phyloP scores from a whole-genome alignment of 2,888 invertebrate species.

The Choreutis nemorana region DNA sequence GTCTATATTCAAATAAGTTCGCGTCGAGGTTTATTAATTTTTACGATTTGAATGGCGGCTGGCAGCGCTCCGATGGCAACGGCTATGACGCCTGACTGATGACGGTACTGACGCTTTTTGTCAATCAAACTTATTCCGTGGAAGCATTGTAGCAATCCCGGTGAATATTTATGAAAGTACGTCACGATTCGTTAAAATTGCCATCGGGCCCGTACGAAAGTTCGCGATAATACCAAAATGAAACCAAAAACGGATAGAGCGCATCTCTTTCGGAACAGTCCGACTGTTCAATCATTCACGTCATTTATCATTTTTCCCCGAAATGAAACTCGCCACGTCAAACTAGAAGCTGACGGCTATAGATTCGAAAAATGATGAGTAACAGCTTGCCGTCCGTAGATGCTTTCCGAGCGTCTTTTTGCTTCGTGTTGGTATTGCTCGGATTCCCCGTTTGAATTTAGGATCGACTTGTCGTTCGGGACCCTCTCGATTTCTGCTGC shows the following conservation, averaged over 20 bases:
- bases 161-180: constrained; percentile 56
- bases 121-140: constrained; percentile 47
- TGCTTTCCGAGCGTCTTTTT: constrained; percentile 57
- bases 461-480: constrained; percentile 9
- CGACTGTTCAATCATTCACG: constrained; percentile 56
- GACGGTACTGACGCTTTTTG: constrained; percentile 44
- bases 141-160: constrained; percentile 42
- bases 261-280: constrained; percentile 37
- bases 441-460: constrained; percentile 29
- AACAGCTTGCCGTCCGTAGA: constrained; percentile 32
- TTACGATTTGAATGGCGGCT: constrained; percentile 17
- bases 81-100: constrained; percentile 47
- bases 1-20: background rate
- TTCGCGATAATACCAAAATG: constrained; percentile 25
- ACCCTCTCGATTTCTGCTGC: constrained; percentile 8
- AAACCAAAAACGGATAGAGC: constrained; percentile 30
- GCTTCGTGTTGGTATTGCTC: constrained; percentile 37
- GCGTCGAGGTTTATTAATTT: constrained; percentile 12
- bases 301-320: constrained; percentile 53
- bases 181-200: constrained; percentile 41
- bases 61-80: constrained; percentile 31
- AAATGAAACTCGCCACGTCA: constrained; percentile 49
- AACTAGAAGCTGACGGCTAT: constrained; percentile 43
- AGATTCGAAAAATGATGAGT: constrained; percentile 49
- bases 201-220: constrained; percentile 29